Evolutionary conservation across 2,888 invertebrate genomes (phyloP).

Genomic region (Orchesellides sinensis): DNA sequence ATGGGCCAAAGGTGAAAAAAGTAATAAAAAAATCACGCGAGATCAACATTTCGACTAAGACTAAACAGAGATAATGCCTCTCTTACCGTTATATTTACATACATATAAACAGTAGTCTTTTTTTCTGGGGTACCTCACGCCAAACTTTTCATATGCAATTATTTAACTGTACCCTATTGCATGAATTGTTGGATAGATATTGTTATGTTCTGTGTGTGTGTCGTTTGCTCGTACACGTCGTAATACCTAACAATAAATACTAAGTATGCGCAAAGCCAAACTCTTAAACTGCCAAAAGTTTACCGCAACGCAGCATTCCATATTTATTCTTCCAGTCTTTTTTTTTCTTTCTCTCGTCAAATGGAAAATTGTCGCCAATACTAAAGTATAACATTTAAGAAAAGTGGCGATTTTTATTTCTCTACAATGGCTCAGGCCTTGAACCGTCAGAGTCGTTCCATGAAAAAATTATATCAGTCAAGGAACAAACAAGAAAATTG

Average conservation of each 20-base stretch:
- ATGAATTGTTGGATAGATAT: too few relatives aligned
- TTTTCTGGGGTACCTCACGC: not conserved
- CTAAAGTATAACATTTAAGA: not conserved
- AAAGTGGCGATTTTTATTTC: constrained; percentile 30
- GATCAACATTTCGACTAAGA: constrained; percentile 66
- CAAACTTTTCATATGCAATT: not conserved
- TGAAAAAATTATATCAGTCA: not conserved
- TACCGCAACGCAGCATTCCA: not conserved
- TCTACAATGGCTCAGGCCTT: constrained; percentile 31
- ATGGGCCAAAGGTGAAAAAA: constrained; percentile 66
- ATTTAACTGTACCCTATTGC: too few relatives aligned
- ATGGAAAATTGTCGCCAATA: constrained; percentile 16
- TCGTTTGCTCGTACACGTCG: too few relatives aligned
- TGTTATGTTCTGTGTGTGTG: not conserved
- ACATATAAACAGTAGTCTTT: not conserved
- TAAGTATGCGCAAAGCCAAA: too few relatives aligned
- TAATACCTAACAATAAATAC: too few relatives aligned
- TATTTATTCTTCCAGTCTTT: too few relatives aligned
- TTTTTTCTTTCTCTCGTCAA: too few relatives aligned
- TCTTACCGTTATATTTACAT: not conserved
- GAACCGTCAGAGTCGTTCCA: constrained; percentile 32
- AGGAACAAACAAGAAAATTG: not conserved
- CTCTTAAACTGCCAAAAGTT: not conserved
- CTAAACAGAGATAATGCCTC: constrained; percentile 20
- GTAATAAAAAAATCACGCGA: constrained; percentile 73